Evolutionary conservation across 2,888 invertebrate species (phyloP).

Genomic region (Agonopterix heracliana): DNA sequence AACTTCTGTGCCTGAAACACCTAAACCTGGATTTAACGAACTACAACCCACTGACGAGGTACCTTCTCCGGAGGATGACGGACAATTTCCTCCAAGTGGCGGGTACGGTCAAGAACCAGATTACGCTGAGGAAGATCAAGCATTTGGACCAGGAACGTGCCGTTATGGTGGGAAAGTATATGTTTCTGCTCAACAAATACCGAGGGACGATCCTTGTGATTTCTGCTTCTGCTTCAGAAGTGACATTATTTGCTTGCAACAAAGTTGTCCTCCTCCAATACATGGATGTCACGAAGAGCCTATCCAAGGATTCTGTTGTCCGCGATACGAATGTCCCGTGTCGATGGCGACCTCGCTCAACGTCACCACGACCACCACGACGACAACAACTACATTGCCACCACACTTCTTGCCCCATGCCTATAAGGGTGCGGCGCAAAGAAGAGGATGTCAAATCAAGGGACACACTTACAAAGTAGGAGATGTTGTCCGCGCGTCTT

Average conservation of each 20-base stretch:
- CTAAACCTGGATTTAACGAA: slow-evolving; percentile 43
- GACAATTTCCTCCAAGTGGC: slow-evolving; percentile 50
- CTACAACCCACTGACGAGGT: slow-evolving; percentile 49
- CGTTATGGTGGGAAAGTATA: slow-evolving; percentile 94
- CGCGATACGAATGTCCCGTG: slow-evolving; percentile 94
- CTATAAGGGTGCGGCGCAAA: slow-evolving; percentile 83
- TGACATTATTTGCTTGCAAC: slow-evolving; percentile 95
- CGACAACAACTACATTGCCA: slow-evolving; percentile 89
- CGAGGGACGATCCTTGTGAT: slow-evolving; percentile 95
- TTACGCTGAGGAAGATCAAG: slow-evolving; percentile 86
- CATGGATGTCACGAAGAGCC: slow-evolving; percentile 94
- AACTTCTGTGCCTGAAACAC: slow-evolving; percentile 33
- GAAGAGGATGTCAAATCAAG: slow-evolving; percentile 90
- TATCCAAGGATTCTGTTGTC: slow-evolving; percentile 95
- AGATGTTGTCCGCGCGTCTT: slow-evolving; percentile 88
- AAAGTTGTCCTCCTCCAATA: slow-evolving; percentile 96
- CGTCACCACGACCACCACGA: slow-evolving; percentile 90
- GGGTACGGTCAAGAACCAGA: slow-evolving; percentile 78
- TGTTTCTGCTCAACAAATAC: slow-evolving; percentile 96
- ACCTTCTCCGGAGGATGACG: slow-evolving; percentile 47
- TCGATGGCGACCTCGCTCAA: slow-evolving; percentile 89
- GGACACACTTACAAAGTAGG: slow-evolving; percentile 91
- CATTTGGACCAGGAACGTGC: slow-evolving; percentile 92
- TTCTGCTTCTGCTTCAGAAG: slow-evolving; percentile 98
- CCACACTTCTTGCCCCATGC: slow-evolving; percentile 89